Conservation (phyloP, 2,113 vertebrate genomes). For the Catharus bicknelli region DNA sequence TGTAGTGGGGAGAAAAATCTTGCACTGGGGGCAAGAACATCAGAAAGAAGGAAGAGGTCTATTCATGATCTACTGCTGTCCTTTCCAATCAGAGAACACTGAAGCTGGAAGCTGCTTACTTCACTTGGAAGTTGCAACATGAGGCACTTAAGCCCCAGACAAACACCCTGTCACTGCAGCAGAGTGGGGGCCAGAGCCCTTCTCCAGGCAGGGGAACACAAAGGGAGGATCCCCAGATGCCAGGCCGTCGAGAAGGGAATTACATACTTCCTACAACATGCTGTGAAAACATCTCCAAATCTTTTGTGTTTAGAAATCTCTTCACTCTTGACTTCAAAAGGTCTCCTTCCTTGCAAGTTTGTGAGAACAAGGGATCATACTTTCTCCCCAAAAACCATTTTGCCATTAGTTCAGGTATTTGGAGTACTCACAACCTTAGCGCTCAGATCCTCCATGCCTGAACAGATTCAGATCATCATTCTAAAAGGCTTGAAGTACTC, state of each 20-base stretch:
- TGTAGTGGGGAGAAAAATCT: background rate
- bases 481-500: background rate
- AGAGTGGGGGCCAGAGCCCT: rapidly evolving
- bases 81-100: rapidly evolving
- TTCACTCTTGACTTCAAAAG: background rate
- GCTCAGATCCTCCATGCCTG: background rate
- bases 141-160: too few species aligned
- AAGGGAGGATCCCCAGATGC: background rate
- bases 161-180: rapidly evolving
- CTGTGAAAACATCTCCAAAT: background rate
- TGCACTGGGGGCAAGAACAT: background rate
- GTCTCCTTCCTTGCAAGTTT: background rate
- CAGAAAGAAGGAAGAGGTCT: background rate
- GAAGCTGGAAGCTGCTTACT: background rate
- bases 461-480: background rate
- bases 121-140: rapidly evolving
- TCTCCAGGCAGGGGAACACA: rapidly evolving
- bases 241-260: background rate
- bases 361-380: background rate
- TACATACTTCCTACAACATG: background rate
- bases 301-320: background rate
- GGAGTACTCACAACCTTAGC: background rate
- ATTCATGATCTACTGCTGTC: background rate
- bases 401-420: background rate
- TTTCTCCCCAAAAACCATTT: background rate